Evolutionary conservation across 1,140 invertebrate genomes (phyloP).

Genomic region (Drosophila sturtevanti): DNA sequence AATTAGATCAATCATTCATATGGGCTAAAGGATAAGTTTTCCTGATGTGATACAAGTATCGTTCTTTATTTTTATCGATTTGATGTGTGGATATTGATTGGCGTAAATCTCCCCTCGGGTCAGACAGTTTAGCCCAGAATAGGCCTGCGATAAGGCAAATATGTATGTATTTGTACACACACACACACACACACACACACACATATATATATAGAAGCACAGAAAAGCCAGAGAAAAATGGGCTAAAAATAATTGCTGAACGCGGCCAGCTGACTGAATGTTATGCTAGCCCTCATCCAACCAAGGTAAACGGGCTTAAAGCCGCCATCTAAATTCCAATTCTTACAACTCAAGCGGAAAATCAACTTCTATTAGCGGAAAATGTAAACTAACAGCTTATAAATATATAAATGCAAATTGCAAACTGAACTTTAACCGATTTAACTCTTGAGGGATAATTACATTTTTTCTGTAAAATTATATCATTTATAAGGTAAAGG

Average conservation of each 20-base stretch:
- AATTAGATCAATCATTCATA: slow-evolving; percentile 71
- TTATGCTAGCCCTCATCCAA: background rate
- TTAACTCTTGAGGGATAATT: no score
- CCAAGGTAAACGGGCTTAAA: slow-evolving; percentile 17
- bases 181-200: background rate
- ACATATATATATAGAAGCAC: background rate
- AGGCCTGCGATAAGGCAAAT: slow-evolving; percentile 33
- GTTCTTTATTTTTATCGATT: slow-evolving; percentile 53
- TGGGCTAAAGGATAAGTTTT: slow-evolving; percentile 17
- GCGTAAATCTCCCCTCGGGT: slow-evolving; percentile 29
- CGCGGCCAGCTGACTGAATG: slow-evolving; percentile 43
- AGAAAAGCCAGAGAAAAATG: slow-evolving; percentile 41
- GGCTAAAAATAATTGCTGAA: slow-evolving; percentile 70
- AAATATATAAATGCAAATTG: slow-evolving; percentile 1
- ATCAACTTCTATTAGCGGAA: slow-evolving; percentile 13
- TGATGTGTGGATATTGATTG: slow-evolving; percentile 57
- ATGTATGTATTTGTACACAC: slow-evolving; percentile 40
- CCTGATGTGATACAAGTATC: slow-evolving; percentile 16
- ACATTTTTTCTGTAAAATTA: no score
- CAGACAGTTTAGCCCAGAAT: slow-evolving; percentile 40
- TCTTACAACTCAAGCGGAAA: slow-evolving; percentile 40
- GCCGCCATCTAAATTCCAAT: slow-evolving; percentile 11
- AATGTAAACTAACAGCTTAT: background rate
- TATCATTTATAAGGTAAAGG: no score
- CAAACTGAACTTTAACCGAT: background rate